These are phyloP conservation scores for Sander lucioperca DNA, from an alignment of 2,113 vertebrate species.

Conservation along the genomic window DNA sequence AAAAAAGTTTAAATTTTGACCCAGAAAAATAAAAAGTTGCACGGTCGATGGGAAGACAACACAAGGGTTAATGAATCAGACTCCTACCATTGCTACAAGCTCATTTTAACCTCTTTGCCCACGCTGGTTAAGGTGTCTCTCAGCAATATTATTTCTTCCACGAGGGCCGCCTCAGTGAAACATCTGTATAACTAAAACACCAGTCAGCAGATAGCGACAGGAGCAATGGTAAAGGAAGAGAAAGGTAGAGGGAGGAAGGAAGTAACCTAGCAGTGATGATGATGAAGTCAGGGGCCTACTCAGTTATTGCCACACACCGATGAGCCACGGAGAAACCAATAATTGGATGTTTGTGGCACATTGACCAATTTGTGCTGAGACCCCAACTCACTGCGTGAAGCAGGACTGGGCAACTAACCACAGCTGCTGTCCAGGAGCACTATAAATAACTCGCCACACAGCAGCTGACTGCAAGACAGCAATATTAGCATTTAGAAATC, in stretches of 20 bases:
- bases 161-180: neutral
- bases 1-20: too few relatives aligned
- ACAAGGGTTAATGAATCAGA: neutral
- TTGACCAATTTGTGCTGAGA: slow-evolving; percentile 64
- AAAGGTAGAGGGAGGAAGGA: neutral
- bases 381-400: slow-evolving; percentile 23
- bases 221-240: neutral
- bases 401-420: slow-evolving; percentile 34
- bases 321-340: slow-evolving; percentile 28
- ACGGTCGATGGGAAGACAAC: too few relatives aligned
- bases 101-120: too few relatives aligned
- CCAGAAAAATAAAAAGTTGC: too few relatives aligned
- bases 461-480: slow-evolving; percentile 55
- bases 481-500: slow-evolving; percentile 25
- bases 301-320: neutral
- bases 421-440: slow-evolving; percentile 72
- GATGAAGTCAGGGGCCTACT: neutral
- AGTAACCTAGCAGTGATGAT: neutral
- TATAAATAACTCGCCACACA: slow-evolving; percentile 60
- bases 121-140: neutral
- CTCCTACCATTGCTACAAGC: neutral
- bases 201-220: slow-evolving; percentile 1
- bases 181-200: too few relatives aligned
- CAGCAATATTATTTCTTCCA: neutral
- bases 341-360: slow-evolving; percentile 56